Conservation (phyloP, 2,797 vertebrate genomes). For the Atherinosoma microstoma region DNA sequence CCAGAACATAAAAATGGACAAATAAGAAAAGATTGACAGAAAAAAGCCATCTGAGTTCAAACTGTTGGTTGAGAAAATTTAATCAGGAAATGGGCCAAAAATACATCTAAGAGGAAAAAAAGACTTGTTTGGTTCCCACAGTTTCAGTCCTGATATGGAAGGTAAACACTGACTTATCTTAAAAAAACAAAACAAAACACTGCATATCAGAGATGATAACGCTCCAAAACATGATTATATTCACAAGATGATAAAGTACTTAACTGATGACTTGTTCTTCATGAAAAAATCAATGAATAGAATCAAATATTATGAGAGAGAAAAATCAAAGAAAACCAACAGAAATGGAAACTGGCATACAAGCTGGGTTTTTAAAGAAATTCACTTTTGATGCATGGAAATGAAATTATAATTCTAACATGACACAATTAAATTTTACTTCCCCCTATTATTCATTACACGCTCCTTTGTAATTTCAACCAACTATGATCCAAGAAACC, state of each 20-base stretch:
- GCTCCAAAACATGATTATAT: neutral
- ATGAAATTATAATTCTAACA: no score
- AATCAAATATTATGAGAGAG: no score
- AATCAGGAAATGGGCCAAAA: conserved; percentile 5
- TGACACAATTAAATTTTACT: no score
- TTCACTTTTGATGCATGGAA: no score
- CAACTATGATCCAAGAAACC: no score
- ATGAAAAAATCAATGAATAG: no score
- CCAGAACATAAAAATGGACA: conserved; percentile 10
- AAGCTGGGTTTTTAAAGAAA: no score
- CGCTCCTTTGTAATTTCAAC: no score
- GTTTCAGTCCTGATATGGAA: neutral
- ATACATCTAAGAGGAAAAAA: neutral
- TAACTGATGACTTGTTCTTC: neutral
- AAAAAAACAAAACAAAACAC: neutral
- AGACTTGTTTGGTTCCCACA: conserved; percentile 6
- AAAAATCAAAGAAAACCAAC: no score
- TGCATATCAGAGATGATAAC: neutral
- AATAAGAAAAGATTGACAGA: conserved; percentile 9
- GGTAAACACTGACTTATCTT: neutral
- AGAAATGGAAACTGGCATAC: no score
- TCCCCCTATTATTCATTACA: no score
- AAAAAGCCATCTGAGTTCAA: conserved; percentile 2
- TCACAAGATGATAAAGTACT: neutral
- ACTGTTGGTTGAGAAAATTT: conserved; percentile 4